Conservation (phyloP, 2,113 vertebrate species). For the Hyperopisus bebe region DNA sequence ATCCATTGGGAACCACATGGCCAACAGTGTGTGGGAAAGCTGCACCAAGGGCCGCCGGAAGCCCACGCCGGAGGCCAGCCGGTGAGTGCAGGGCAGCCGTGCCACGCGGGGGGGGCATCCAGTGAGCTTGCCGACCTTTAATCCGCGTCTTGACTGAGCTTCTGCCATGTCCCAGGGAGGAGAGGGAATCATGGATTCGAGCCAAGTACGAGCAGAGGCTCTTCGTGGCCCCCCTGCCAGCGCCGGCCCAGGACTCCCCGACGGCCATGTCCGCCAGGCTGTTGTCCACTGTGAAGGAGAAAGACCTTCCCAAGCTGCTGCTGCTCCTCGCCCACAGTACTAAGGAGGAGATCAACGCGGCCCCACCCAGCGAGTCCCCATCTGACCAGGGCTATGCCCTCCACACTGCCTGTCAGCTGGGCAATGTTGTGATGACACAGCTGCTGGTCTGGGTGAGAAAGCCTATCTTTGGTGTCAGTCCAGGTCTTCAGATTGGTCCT, state of each 20-base stretch:
- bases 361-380: constrained; percentile 39
- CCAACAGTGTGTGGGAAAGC: constrained; percentile 73
- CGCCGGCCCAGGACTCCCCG: constrained; percentile 57
- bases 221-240: constrained; percentile 76
- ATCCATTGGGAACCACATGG: constrained; percentile 68
- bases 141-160: neutral
- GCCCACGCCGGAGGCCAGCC: constrained; percentile 64
- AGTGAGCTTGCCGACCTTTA: neutral
- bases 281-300: constrained; percentile 69
- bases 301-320: constrained; percentile 72
- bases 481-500: neutral
- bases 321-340: constrained; percentile 79
- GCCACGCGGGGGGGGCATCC: neutral
- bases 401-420: constrained; percentile 79
- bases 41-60: constrained; percentile 64
- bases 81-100: constrained; percentile 40
- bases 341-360: constrained; percentile 74
- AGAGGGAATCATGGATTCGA: constrained; percentile 83
- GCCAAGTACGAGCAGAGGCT: constrained; percentile 86
- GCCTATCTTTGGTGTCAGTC: neutral
- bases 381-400: constrained; percentile 64
- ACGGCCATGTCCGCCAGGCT: constrained; percentile 67
- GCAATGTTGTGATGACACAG: constrained; percentile 88
- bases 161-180: constrained; percentile 60
- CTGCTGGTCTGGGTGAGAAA: constrained; percentile 84